Evolutionary conservation across 1,140 invertebrate genomes (phyloP).

Genomic region (Elymnias hypermnestra): DNA sequence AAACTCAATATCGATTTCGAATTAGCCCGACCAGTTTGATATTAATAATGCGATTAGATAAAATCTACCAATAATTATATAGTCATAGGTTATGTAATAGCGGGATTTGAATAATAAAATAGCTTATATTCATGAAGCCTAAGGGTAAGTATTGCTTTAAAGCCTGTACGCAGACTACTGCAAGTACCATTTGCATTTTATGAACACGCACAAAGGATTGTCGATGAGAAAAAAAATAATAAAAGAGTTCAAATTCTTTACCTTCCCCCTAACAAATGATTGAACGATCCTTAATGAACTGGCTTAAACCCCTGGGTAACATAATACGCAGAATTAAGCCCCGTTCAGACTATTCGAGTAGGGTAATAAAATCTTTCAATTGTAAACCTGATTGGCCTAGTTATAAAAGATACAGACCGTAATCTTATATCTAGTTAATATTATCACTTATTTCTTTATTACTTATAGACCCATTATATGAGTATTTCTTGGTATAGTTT

Average conservation of each 20-base stretch:
- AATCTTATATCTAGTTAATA: conserved; percentile 7
- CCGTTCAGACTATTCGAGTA: conserved; percentile 39
- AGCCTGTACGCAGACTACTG: too few relatives aligned
- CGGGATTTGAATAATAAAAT: too few relatives aligned
- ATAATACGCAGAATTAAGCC: conserved; percentile 53
- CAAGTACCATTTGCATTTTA: conserved; percentile 17
- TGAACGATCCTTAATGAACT: conserved; percentile 62
- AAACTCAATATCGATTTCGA: too few relatives aligned
- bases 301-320: conserved; percentile 57
- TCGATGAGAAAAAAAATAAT: conserved; percentile 32
- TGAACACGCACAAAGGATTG: conserved; percentile 16
- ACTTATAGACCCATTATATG: background rate
- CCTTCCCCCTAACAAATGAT: conserved; percentile 57
- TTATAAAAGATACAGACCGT: conserved; percentile 30
- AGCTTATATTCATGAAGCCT: too few relatives aligned
- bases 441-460: background rate
- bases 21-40: too few relatives aligned
- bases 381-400: conserved; percentile 29
- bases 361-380: conserved; percentile 35
- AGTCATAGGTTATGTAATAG: too few relatives aligned
- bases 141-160: too few relatives aligned
- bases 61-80: too few relatives aligned
- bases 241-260: conserved; percentile 32
- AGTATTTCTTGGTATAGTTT: too few relatives aligned
- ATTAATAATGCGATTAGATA: too few relatives aligned